These are phyloP conservation scores for Heliconius cydno DNA, from an alignment of 2,888 invertebrate species.

Conservation along the genomic window DNA sequence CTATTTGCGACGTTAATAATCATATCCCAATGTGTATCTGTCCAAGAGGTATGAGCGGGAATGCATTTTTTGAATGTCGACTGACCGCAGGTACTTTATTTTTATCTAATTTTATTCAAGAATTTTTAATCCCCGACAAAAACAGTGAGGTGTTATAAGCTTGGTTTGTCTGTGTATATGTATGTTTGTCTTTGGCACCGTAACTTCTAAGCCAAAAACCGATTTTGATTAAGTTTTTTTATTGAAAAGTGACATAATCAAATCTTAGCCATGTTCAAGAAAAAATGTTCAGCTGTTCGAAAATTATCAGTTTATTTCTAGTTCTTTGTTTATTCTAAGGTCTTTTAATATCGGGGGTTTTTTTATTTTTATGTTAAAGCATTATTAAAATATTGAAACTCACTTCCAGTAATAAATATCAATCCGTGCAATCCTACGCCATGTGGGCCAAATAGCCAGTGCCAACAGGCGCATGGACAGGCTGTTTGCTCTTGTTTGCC, in stretches of 20 bases:
- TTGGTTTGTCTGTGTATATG: too few relatives aligned
- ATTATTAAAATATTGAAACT: conserved; percentile 18
- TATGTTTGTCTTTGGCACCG: too few relatives aligned
- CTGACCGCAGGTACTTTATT: conserved; percentile 74
- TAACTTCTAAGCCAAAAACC: too few relatives aligned
- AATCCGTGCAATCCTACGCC: conserved; percentile 91
- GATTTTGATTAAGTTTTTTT: too few relatives aligned
- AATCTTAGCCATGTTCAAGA: too few relatives aligned
- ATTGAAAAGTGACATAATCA: too few relatives aligned
- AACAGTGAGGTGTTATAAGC: too few relatives aligned
- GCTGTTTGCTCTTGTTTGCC: conserved; percentile 89
- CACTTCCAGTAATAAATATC: conserved; percentile 60
- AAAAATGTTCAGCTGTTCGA: too few relatives aligned
- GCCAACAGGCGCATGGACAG: conserved; percentile 86
- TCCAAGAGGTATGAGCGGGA: conserved; percentile 86
- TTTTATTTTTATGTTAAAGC: background rate
- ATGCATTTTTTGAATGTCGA: conserved; percentile 86
- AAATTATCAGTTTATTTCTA: too few relatives aligned
- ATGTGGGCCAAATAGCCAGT: conserved; percentile 90
- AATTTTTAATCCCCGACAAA: background rate
- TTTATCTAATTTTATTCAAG: background rate
- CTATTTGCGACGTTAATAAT: conserved; percentile 88
- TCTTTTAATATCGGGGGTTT: too few relatives aligned
- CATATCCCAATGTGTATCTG: conserved; percentile 89
- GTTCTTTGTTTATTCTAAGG: too few relatives aligned